Percentiles rank a stretch among this genome's conserved stretches.
These are phyloP conservation scores for Triplophysa siluroides DNA, from an alignment of 2,113 vertebrate species.

Conservation along the genomic window DNA sequence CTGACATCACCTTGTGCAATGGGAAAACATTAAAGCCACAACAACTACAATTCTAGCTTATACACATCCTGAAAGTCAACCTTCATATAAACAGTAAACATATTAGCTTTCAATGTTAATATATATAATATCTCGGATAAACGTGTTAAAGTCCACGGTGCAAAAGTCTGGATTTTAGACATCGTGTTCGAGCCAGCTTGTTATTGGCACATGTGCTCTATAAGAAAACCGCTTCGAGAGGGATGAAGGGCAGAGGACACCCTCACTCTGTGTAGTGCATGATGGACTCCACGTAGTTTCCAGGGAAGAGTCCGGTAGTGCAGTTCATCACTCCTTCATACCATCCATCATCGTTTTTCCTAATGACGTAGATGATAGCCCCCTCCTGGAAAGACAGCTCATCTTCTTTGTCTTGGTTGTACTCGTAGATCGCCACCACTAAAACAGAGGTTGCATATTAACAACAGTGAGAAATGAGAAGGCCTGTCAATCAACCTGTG, in stretches of 20 bases:
- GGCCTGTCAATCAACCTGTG: no score
- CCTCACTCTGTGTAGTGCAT: constrained; percentile 93
- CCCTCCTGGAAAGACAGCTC: constrained; percentile 97
- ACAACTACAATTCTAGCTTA: constrained; percentile 32
- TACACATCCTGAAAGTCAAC: constrained; percentile 26
- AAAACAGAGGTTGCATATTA: background rate
- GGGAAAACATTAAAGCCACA: constrained; percentile 1
- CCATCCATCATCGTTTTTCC: constrained; percentile 97
- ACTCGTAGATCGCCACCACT: constrained; percentile 98
- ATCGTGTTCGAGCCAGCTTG: constrained; percentile 3
- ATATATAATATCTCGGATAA: constrained; percentile 8
- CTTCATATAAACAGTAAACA: constrained; percentile 46
- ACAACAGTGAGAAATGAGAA: no score
- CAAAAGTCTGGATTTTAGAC: constrained; percentile 18
- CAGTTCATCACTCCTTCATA: constrained; percentile 91
- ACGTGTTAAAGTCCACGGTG: constrained; percentile 1
- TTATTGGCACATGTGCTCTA: background rate
- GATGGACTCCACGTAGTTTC: constrained; percentile 96
- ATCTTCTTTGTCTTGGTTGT: constrained; percentile 92
- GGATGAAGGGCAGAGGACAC: background rate
- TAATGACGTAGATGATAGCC: constrained; percentile 95
- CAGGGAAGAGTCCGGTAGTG: constrained; percentile 93
- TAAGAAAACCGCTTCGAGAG: background rate
- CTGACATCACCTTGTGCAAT: constrained; percentile 6
- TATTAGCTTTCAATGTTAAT: constrained; percentile 18